Evolutionary conservation across 2,888 invertebrate genomes (phyloP).

Genomic region (Bembecia ichneumoniformis): DNA sequence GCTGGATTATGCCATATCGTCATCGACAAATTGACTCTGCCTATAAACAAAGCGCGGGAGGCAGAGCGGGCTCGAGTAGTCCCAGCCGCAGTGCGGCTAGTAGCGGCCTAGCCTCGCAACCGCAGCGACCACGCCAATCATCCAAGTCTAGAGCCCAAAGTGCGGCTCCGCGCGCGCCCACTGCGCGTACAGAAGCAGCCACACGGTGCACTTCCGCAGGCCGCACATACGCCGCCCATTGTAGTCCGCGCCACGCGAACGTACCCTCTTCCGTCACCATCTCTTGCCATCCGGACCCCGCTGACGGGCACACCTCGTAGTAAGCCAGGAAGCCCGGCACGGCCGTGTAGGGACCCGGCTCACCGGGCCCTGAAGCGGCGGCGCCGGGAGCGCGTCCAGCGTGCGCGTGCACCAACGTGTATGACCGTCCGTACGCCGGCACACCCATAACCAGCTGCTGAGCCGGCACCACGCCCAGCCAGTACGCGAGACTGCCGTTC

Average conservation of each 20-base stretch:
- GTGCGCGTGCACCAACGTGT: slow-evolving; percentile 73
- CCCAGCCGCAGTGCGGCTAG: slow-evolving; percentile 72
- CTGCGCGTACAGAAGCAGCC: slow-evolving; percentile 69
- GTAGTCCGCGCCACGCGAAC: slow-evolving; percentile 78
- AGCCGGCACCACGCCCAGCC: slow-evolving; percentile 78
- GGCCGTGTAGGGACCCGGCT: slow-evolving; percentile 77
- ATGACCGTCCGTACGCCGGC: slow-evolving; percentile 84
- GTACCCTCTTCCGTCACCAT: slow-evolving; percentile 78
- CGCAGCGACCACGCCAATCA: slow-evolving; percentile 79
- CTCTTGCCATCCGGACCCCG: slow-evolving; percentile 49
- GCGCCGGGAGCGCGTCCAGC: slow-evolving; percentile 46
- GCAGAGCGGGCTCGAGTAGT: slow-evolving; percentile 39
- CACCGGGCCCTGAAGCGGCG: slow-evolving; percentile 76
- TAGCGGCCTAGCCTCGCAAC: slow-evolving; percentile 78
- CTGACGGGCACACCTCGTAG: slow-evolving; percentile 75
- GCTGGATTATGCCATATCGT: no score
- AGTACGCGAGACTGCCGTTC: slow-evolving; percentile 81
- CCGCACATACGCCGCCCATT: slow-evolving; percentile 87
- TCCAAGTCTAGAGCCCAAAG: slow-evolving; percentile 86
- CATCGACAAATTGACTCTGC: no score
- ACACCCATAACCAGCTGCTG: slow-evolving; percentile 80
- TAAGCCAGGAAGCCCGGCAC: slow-evolving; percentile 83
- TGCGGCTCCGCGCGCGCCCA: slow-evolving; percentile 80
- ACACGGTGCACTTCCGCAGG: slow-evolving; percentile 75
- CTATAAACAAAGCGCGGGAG: slow-evolving; percentile 27